These are phyloP conservation scores for Craseonycteris thonglongyai DNA, from an alignment of 2,113 vertebrate species.

Conservation along the genomic window DNA sequence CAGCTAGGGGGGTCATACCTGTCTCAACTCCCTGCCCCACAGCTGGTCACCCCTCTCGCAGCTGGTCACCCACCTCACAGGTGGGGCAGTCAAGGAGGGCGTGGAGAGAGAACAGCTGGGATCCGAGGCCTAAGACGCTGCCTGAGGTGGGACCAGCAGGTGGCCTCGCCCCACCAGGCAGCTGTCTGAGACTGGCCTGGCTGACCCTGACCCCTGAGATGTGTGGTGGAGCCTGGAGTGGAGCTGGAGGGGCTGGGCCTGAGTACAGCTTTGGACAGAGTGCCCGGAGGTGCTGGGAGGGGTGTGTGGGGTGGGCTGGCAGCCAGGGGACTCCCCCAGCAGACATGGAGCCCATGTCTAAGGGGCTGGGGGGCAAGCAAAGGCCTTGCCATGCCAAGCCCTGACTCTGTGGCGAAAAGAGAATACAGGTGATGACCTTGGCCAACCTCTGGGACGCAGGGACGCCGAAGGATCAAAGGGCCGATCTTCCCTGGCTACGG, in stretches of 20 bases:
- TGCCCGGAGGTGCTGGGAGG: background rate
- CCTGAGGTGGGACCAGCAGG: background rate
- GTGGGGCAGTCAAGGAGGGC: background rate
- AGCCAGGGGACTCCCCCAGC: background rate
- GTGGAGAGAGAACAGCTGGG: background rate
- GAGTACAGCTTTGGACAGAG: background rate
- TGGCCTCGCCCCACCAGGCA: background rate
- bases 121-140: background rate
- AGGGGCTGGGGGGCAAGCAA: background rate
- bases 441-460: constrained; percentile 48
- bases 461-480: constrained; percentile 66
- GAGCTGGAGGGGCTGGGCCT: background rate
- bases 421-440: constrained; percentile 70
- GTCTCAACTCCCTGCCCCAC: background rate
- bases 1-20: background rate
- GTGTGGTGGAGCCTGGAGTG: background rate
- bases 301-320: background rate
- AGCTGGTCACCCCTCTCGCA: background rate
- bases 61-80: background rate
- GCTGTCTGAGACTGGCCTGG: background rate
- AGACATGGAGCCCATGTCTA: background rate
- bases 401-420: background rate
- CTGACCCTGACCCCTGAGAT: background rate
- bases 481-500: constrained; percentile 48
- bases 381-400: background rate